These are phyloP conservation scores for Neotoxoptera formosana DNA, from an alignment of 1,140 invertebrate species.

Conservation along the genomic window DNA sequence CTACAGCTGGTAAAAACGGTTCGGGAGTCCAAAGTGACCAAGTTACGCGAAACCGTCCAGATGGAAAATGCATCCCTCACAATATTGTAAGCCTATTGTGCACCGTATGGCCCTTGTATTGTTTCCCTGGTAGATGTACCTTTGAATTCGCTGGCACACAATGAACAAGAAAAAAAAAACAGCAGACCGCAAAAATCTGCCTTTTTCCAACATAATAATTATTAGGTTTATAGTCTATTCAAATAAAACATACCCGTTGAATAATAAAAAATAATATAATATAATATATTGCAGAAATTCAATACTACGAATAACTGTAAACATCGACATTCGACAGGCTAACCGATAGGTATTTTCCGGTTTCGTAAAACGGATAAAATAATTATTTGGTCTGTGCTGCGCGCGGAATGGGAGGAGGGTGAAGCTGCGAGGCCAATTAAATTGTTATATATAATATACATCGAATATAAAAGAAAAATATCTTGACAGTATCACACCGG, in stretches of 20 bases:
- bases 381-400: neutral
- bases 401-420: neutral
- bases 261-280: slow-evolving; percentile 24
- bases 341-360: slow-evolving; percentile 54
- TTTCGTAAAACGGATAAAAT: slow-evolving; percentile 17
- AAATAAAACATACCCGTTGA: slow-evolving; percentile 12
- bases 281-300: slow-evolving; percentile 31
- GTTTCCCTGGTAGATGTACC: slow-evolving; percentile 41
- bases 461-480: neutral
- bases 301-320: slow-evolving; percentile 47
- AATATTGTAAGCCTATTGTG: slow-evolving; percentile 32
- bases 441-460: neutral
- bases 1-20: slow-evolving; percentile 32
- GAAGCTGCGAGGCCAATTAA: neutral
- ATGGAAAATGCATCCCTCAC: slow-evolving; percentile 39
- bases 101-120: slow-evolving; percentile 21
- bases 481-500: neutral
- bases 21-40: slow-evolving; percentile 32
- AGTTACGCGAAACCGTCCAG: slow-evolving; percentile 51
- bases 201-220: slow-evolving; percentile 48
- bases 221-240: slow-evolving; percentile 35
- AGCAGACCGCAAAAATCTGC: slow-evolving; percentile 55
- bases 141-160: neutral
- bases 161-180: slow-evolving; percentile 31
- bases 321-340: slow-evolving; percentile 32